Base-by-base conservation (phyloP, 2,113 vertebrate species). In the Ibidorhyncha struthersii region DNA sequence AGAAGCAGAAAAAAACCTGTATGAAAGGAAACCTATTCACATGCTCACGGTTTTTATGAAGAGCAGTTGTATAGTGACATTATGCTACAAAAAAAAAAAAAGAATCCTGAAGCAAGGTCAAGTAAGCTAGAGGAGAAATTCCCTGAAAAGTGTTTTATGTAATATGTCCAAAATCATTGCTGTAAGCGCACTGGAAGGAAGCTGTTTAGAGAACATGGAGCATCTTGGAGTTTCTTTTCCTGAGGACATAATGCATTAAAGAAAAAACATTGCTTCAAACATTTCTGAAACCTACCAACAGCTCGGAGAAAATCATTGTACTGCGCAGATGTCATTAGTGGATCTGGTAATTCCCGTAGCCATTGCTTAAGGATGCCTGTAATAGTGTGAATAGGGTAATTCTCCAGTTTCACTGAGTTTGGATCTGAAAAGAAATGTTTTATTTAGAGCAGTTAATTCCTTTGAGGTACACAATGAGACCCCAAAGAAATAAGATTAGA, bases 351-450 rank as follows among this genome's bases (percentile, higher is more conserved):
- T 82, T 99, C 99, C 58, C 99, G 97, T 10, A 99, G 95, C 99
- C 99, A 99, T 92, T 99, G 99, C 92, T 99, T 99, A 18, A 99
- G 98, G 95, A 99, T 98, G 5, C 99, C 99, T 0, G 99, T 99
- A 84, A 99, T 99, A 4, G 99, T 99, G 73, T 99, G 99, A 94
- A 99, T 99, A 88, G 99, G 99, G 91, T 99, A 99, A 88, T 99
- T 99, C 79, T 99, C 99, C 50, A 99, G 98, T 89, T 97, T 98
- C 67, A 99, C 99, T 0, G 96, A 91, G 4, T 97, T 92, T 12
- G 99, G 99, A 61, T 99, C 99, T 99, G 96, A 27, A 93, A 79
- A 67, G 9, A 69, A 78, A 72, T 6, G 27, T 38, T 43, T 89
- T 40, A 14, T 55, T 79, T 70, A 30, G n/a, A 61, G 73, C 13